Evolutionary conservation across 2,888 invertebrate genomes (phyloP), one percentile per base, ranked within the genome.

Genomic region (Flabesymbios commensalis): DNA sequence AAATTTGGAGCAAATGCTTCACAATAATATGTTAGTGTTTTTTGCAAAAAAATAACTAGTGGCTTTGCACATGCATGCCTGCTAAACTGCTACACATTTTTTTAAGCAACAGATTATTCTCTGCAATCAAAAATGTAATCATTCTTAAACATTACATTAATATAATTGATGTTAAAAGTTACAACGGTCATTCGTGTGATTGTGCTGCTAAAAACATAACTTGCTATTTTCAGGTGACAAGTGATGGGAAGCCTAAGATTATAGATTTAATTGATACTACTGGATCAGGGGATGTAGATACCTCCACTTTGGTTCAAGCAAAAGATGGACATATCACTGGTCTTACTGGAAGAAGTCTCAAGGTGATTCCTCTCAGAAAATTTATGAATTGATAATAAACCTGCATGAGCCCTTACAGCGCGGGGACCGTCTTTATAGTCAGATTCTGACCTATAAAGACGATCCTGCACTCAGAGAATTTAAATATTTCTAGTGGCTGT

Each of bases 251-350:
- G 75, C 88, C 90, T 22, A 99, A 99, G 86, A 89, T 99, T 53
- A 89, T 98, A 75, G 96, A 96, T 82, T 88, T 97, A 64, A 92
- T 90, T 79, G 97, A 99, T 85, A 94, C 95, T 77, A 93, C 93
- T 73, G 99, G 99, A 24, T 91, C 93, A 78, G 99, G 98, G 3
- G 98, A 99, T 87, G 94, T 98, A 59, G 93, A 93, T 82, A 95
- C 94, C 5, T 90, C 90, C 55, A 90, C 88, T 63, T 85, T 90
- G 67, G 89, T 90, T 5, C 87, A 87, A 63, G 86, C 86, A 63
- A 86, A 87, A 75, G 90, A 93, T 77, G 93, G 92, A 36, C 85
- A 83, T 72, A 88, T 95, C 69, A 81, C 79, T 3, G 95, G 96
- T 56, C 79, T 95, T 22, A 92, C 93, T 62, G 97, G 97, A 28